Evolutionary conservation across 1,140 invertebrate species (phyloP).

Genomic region (Capitella teleta): DNA sequence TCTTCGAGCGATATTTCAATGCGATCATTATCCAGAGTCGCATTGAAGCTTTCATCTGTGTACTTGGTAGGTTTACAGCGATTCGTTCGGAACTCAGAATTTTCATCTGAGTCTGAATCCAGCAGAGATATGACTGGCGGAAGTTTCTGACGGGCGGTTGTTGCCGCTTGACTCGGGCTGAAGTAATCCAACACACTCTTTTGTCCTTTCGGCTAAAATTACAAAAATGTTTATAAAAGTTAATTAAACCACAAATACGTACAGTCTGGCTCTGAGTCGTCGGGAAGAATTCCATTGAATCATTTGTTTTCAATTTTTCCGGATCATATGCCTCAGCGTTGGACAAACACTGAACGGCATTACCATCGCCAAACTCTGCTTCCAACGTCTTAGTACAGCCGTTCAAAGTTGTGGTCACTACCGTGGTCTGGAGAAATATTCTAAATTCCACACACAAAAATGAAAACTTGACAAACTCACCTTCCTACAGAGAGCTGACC

Average conservation of each 20-base stretch:
- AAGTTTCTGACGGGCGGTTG: not conserved
- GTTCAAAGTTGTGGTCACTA: constrained; percentile 30
- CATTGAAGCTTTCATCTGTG: too few species aligned
- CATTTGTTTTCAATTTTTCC: constrained; percentile 6
- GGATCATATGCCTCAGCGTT: constrained; percentile 27
- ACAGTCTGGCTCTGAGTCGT: not conserved
- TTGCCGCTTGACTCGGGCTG: not conserved
- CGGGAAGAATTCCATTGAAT: constrained; percentile 5
- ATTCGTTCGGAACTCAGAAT: constrained; percentile 1
- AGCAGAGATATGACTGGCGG: not conserved
- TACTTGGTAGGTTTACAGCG: too few species aligned
- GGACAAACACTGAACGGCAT: constrained; percentile 24
- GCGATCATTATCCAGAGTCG: too few species aligned
- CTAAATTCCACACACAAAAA: not conserved
- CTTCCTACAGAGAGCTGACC: constrained; percentile 43
- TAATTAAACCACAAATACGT: not conserved
- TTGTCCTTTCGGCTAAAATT: constrained; percentile 1
- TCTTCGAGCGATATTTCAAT: too few species aligned
- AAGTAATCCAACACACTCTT: constrained; percentile 8
- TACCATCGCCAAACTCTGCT: constrained; percentile 17
- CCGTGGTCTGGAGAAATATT: constrained; percentile 9
- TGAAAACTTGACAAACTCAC: constrained; percentile 1
- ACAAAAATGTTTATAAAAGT: not conserved
- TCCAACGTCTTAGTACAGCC: constrained; percentile 20
- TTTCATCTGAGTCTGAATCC: not conserved